Conservation (phyloP, 2,797 vertebrate species). For the Rousettus madagascariensis region DNA sequence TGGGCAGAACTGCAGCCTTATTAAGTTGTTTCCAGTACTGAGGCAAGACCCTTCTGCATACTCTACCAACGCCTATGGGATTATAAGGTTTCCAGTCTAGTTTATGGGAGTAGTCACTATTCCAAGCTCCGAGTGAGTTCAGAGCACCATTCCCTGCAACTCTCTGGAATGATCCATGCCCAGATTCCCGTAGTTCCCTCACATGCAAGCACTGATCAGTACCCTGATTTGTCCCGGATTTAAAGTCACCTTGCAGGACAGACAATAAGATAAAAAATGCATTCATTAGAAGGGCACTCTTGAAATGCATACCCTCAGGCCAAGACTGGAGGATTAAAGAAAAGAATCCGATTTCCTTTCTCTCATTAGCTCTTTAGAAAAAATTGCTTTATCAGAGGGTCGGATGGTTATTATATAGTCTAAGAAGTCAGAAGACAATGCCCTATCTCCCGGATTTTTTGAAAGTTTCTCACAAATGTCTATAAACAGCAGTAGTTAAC, state of each 20-base stretch:
- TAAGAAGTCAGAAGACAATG: not conserved
- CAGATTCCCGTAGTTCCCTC: not conserved
- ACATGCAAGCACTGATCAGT: not conserved
- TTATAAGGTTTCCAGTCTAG: not conserved
- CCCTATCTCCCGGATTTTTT: not conserved
- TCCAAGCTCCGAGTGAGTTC: not conserved
- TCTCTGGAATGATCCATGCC: not conserved
- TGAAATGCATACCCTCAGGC: not conserved
- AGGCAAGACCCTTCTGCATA: not conserved
- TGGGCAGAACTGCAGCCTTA: not conserved
- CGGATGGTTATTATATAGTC: not conserved
- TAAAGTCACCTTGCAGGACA: not conserved
- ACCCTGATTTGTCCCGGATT: not conserved
- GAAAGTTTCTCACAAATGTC: not conserved
- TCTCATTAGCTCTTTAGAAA: not conserved
- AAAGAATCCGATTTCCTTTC: not conserved
- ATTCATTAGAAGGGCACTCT: not conserved
- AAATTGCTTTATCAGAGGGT: not conserved
- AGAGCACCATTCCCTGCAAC: not conserved
- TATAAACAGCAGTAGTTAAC: not conserved
- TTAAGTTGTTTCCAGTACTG: not conserved
- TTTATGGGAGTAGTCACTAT: not conserved
- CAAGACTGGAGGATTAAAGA: not conserved
- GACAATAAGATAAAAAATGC: not conserved
- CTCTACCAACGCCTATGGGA: not conserved